Percentiles rank a stretch among this genome's conserved stretches.
Conservation (phyloP, 92 coral and sea anemone species). For the Hydrozoanthus gracilis region DNA sequence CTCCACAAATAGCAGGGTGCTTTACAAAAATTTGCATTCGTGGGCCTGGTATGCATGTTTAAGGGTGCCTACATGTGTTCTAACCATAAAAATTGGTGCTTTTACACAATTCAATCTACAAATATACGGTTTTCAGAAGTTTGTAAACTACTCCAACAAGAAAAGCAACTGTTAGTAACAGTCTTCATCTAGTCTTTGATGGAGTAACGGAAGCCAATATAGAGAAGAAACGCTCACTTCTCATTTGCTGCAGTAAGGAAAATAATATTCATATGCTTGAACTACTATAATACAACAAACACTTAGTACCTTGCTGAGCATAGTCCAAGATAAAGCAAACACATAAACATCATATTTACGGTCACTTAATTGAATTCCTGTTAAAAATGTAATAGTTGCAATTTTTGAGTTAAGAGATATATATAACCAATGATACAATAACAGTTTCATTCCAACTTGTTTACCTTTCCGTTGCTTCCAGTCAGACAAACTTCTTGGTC, state of each 20-base stretch:
- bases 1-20: conserved; percentile 64
- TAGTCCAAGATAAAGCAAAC: background rate
- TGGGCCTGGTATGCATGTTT: conserved; percentile 65
- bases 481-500: background rate
- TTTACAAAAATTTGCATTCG: conserved; percentile 54
- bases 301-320: background rate
- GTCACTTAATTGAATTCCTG: background rate
- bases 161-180: conserved; percentile 18
- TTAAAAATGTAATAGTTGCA: background rate
- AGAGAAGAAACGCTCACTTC: conserved; percentile 42
- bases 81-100: conserved; percentile 38
- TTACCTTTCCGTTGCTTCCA: conserved; percentile 7
- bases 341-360: background rate
- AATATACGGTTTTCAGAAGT: conserved; percentile 11
- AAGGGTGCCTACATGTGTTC: conserved; percentile 58
- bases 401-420: background rate
- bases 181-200: background rate
- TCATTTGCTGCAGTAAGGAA: conserved; percentile 23
- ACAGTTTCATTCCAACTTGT: background rate
- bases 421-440: conserved; percentile 1
- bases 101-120: conserved; percentile 21
- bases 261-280: background rate
- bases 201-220: conserved; percentile 30
- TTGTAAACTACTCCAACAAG: conserved; percentile 26
- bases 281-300: background rate